Evolutionary conservation across 2,888 invertebrate genomes (phyloP).

Genomic region (Drosophila ustulata): DNA sequence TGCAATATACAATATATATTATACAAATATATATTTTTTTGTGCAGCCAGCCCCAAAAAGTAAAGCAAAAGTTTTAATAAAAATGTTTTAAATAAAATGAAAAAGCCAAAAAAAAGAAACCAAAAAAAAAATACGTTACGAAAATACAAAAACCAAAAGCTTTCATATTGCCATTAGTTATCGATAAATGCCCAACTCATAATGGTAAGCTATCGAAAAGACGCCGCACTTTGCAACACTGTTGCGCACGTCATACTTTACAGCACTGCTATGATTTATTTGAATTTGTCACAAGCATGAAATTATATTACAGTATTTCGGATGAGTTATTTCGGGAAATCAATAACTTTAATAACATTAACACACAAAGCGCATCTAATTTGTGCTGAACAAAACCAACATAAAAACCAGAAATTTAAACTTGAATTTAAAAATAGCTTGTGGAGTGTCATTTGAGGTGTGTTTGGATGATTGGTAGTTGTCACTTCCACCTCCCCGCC

Average conservation of each 20-base stretch:
- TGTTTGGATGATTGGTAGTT: not conserved
- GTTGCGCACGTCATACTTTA: too few species aligned
- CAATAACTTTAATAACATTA: not conserved
- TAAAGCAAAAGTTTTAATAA: slow-evolving; percentile 64
- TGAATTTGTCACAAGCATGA: too few species aligned
- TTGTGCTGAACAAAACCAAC: not conserved
- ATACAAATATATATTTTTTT: slow-evolving; percentile 55
- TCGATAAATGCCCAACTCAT: not conserved
- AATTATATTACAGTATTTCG: too few species aligned
- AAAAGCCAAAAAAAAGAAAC: not conserved
- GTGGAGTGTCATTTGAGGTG: not conserved
- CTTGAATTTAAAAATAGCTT: slow-evolving; percentile 1
- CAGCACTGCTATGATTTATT: not conserved
- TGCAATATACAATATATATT: slow-evolving; percentile 52
- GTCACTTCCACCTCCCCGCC: not conserved
- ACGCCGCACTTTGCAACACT: not conserved
- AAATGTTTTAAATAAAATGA: slow-evolving; percentile 68
- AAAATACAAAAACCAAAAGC: slow-evolving; percentile 24
- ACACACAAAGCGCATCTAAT: not conserved
- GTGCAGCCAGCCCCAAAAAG: slow-evolving; percentile 56
- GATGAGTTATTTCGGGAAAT: not conserved
- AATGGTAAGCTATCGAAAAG: not conserved
- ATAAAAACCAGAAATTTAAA: not conserved
- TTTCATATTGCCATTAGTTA: not conserved
- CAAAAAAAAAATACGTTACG: slow-evolving; percentile 39